Conservation (phyloP, 1,140 invertebrate genomes). For the Eurosta solidaginis region DNA sequence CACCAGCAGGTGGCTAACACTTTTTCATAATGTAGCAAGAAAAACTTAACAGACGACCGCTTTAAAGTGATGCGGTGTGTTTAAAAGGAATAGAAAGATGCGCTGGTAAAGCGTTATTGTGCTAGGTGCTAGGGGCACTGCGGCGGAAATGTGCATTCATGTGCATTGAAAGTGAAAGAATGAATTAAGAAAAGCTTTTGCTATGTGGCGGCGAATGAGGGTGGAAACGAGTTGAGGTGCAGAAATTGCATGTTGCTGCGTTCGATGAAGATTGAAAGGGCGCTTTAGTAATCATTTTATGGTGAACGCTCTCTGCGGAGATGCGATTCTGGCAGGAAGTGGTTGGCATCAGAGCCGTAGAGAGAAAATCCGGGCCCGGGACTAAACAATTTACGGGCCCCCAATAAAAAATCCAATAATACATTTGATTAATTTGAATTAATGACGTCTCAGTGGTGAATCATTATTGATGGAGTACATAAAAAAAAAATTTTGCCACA, state of each 20-base stretch:
- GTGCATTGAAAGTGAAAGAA: conserved; percentile 55
- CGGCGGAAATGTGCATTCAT: conserved; percentile 44
- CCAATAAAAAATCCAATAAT: too few relatives aligned
- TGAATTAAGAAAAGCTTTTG: conserved; percentile 27
- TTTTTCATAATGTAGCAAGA: too few relatives aligned
- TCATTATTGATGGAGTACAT: too few relatives aligned
- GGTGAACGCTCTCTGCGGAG: background rate
- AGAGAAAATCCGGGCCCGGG: too few relatives aligned
- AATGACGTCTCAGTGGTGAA: too few relatives aligned
- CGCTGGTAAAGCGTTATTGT: background rate
- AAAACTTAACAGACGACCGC: too few relatives aligned
- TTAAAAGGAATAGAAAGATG: background rate
- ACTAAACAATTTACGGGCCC: too few relatives aligned
- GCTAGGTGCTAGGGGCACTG: conserved; percentile 23
- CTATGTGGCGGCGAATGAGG: background rate
- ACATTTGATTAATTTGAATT: too few relatives aligned
- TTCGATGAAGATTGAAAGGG: background rate
- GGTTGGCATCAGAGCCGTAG: too few relatives aligned
- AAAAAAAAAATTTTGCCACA: too few relatives aligned
- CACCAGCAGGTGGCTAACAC: background rate
- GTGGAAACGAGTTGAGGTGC: background rate
- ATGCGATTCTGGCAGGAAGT: background rate
- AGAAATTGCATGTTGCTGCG: background rate
- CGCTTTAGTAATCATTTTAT: conserved; percentile 14
- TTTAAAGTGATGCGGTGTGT: too few relatives aligned